Percentiles rank a stretch among this genome's conserved stretches.
These are phyloP conservation scores for Illadopsis cleaveri DNA, from an alignment of 2,113 vertebrate species.

Conservation along the genomic window DNA sequence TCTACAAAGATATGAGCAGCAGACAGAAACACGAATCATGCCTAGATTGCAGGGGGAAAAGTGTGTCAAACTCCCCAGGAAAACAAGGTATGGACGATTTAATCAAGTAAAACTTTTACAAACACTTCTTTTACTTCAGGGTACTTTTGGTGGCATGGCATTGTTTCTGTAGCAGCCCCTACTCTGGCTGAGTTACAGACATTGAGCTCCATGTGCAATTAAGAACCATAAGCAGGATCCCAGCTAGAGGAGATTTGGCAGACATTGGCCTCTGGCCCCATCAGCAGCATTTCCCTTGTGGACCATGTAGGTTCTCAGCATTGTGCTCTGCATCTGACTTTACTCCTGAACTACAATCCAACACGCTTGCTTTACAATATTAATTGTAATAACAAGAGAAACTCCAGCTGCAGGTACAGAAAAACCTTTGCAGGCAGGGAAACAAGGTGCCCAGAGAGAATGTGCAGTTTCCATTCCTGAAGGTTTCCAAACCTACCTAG, in stretches of 20 bases:
- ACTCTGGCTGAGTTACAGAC: background rate
- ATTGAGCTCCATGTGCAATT: background rate
- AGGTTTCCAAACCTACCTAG: background rate
- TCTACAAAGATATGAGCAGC: background rate
- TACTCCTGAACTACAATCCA: background rate
- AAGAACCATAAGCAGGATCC: background rate
- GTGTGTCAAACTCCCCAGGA: background rate
- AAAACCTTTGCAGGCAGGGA: background rate
- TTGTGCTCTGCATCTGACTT: background rate
- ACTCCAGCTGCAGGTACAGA: background rate
- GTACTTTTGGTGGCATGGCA: background rate
- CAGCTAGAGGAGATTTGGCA: background rate
- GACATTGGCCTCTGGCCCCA: background rate
- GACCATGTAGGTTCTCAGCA: background rate
- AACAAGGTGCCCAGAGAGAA: background rate
- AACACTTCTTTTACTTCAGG: background rate
- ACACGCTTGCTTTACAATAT: background rate
- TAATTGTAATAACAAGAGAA: background rate
- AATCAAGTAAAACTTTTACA: background rate
- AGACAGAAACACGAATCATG: background rate
- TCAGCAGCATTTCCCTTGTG: background rate
- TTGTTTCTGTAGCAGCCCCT: background rate
- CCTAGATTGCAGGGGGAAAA: background rate
- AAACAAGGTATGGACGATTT: background rate
- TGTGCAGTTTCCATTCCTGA: background rate